A percentile compares a stretch with the other conserved stretches of the same genome.
phyloP scores from a whole-genome alignment of 2,113 vertebrate species.

The Gnathonemus longibarbis region DNA sequence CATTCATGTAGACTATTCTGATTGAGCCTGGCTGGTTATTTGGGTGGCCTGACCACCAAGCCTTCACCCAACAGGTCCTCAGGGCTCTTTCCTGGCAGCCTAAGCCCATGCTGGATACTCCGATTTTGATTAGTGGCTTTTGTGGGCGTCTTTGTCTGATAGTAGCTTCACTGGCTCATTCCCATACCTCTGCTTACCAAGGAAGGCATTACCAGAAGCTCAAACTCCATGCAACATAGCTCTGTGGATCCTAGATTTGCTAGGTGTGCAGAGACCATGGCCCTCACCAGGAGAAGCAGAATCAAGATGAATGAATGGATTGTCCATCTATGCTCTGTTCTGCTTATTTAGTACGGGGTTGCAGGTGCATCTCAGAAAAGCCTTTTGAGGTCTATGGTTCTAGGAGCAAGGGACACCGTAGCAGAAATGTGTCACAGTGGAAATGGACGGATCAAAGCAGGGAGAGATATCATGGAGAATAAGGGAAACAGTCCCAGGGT shows the following conservation, averaged over 20 bases:
- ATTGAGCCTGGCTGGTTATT: neutral
- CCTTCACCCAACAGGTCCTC: neutral
- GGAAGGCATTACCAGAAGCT: neutral
- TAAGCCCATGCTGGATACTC: neutral
- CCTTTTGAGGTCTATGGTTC: neutral
- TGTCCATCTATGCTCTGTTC: neutral
- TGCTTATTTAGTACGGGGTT: neutral
- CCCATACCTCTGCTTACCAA: neutral
- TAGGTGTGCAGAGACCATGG: neutral
- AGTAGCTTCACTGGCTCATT: neutral
- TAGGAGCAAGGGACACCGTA: neutral
- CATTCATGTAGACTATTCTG: neutral
- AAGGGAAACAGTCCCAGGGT: neutral
- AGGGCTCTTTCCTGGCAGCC: neutral
- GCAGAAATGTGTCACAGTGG: neutral
- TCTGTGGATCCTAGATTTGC: neutral
- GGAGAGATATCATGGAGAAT: neutral
- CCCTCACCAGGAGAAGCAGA: neutral
- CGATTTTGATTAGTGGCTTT: neutral
- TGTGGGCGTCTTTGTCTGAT: neutral
- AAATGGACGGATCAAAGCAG: neutral
- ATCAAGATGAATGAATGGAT: neutral
- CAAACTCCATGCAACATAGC: neutral
- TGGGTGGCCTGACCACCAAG: neutral
- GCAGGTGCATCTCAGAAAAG: neutral